Evolutionary conservation across 1,140 invertebrate genomes (phyloP), one percentile per base, ranked within the genome.

Genomic region (Magallana gigas): DNA sequence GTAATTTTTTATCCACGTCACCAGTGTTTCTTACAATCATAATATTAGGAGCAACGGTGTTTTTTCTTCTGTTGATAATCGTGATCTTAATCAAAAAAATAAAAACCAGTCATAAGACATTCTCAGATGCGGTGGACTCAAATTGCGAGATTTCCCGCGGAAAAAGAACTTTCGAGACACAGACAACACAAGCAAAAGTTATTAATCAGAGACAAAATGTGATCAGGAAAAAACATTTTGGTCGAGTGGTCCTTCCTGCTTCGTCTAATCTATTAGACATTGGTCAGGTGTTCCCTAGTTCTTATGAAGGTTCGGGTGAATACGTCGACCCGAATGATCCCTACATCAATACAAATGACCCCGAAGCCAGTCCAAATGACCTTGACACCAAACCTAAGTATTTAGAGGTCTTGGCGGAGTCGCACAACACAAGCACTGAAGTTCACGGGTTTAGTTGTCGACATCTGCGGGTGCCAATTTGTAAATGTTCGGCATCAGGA

Each of bases 141-240:
- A 48, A 48, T 48, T 48, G 5, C 36, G 36, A 48, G 36, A 48
- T 48, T 48, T 48, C 36, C 36, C 36, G 36, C 36, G 36, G 36
- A 5, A 48, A 48, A 48, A 48, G 36, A 48, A 48, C 36, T 2
- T 48, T 48, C 36, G 36, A 48, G 36, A 48, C 36, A 48, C 36
- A 48, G 36, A 48, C 36, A 48, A 48, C 36, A 48, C 36, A 48
- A 76, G 8, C 11, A 29, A 23, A 76, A 76, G 12, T 8, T 76
- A 29, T 9, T 9, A 29, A 76, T 29, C 9, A 23, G 18, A 36
- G 36, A 76, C 18, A 48, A 36, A 12, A 29, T 29, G 23, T 12
- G 36, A 76, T 48, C 68, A 76, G 12, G 9, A 76, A 76, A 29
- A 76, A 36, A 12, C 68, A 76, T 29, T 76, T 76, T 76, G 68